Evolutionary conservation across 2,113 vertebrate genomes (phyloP).

Genomic region (Chitala chitala): DNA sequence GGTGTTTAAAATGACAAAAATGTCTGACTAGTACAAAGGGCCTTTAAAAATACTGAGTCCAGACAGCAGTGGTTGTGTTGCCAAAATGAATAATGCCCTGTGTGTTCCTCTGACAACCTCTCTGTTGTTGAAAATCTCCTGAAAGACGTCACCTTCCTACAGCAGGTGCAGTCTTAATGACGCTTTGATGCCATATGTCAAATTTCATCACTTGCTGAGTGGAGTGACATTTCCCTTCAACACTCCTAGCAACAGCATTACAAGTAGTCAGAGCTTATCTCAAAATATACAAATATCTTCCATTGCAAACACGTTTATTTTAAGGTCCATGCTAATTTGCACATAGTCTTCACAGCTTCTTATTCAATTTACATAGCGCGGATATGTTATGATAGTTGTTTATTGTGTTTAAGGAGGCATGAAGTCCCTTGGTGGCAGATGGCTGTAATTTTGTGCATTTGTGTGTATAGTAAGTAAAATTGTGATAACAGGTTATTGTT

Average conservation of each 20-base stretch:
- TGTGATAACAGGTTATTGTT: constrained; percentile 47
- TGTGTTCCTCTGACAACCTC: constrained; percentile 63
- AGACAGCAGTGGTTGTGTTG: constrained; percentile 33
- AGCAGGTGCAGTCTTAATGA: constrained; percentile 88
- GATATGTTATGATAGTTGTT: constrained; percentile 26
- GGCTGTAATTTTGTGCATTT: constrained; percentile 29
- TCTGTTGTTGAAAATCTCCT: constrained; percentile 64
- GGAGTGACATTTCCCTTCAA: constrained; percentile 85
- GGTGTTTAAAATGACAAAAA: constrained; percentile 2
- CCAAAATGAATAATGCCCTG: constrained; percentile 56
- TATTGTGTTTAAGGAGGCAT: constrained; percentile 20
- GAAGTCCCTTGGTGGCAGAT: constrained; percentile 26
- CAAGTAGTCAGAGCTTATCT: constrained; percentile 47
- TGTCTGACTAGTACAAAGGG: not conserved
- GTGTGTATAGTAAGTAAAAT: constrained; percentile 35
- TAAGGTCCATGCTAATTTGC: constrained; percentile 37
- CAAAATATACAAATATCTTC: constrained; percentile 43
- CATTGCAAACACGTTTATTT: constrained; percentile 44
- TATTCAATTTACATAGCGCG: constrained; percentile 28
- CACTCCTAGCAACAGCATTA: constrained; percentile 68
- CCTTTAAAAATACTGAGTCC: constrained; percentile 30
- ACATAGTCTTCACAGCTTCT: constrained; percentile 4
- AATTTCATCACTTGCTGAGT: constrained; percentile 91
- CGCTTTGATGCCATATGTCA: constrained; percentile 97
- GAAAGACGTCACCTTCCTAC: constrained; percentile 70